These are phyloP conservation scores for Formicarius rufipectus DNA, from an alignment of 2,113 vertebrate species.

Conservation along the genomic window DNA sequence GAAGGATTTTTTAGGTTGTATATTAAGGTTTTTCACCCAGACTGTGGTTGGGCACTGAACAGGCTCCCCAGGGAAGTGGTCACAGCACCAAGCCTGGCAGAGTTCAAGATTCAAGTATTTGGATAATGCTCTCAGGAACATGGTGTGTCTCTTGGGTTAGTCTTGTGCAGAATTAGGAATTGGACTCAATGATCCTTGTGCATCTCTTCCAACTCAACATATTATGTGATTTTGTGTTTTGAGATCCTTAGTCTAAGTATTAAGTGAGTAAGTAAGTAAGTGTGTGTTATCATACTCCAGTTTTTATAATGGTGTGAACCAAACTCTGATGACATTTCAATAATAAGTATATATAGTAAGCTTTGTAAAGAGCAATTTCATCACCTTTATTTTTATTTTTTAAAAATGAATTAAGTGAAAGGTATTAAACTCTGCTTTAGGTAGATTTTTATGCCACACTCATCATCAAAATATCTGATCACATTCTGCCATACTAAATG, in stretches of 20 bases:
- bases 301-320: neutral
- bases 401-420: neutral
- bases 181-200: no score
- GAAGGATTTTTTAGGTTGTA: no score
- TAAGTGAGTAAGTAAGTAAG: no score
- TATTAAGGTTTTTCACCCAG: no score
- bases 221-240: neutral
- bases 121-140: no score
- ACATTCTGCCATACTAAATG: neutral
- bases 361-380: neutral
- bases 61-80: no score
- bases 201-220: no score
- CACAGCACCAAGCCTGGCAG: no score
- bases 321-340: neutral
- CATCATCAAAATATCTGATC: neutral
- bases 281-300: neutral
- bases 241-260: neutral
- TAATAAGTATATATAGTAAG: neutral
- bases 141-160: no score
- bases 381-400: neutral
- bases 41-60: no score
- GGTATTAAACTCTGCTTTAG: neutral
- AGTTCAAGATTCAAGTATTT: no score
- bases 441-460: neutral
- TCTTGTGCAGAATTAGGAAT: no score